These are phyloP conservation scores for Acipenser oxyrinchus DNA, from an alignment of 2,797 vertebrate genomes.

Conservation along the genomic window DNA sequence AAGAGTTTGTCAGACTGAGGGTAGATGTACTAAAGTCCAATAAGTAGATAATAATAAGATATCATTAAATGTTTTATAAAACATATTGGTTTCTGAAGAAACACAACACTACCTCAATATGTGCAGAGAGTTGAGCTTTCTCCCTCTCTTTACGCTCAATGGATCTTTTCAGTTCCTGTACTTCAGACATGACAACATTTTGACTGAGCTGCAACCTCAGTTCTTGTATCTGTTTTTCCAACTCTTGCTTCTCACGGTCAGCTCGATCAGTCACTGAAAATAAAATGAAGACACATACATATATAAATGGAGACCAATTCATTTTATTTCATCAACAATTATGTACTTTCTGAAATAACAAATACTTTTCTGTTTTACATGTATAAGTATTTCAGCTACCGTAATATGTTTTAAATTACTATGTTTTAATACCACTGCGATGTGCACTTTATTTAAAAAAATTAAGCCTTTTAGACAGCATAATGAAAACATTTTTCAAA, in stretches of 20 bases:
- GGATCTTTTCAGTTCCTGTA: constrained; percentile 68
- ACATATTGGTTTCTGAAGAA: too few relatives aligned
- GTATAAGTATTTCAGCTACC: not conserved
- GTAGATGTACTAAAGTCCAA: too few relatives aligned
- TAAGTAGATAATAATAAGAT: too few relatives aligned
- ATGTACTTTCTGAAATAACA: not conserved
- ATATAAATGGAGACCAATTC: not conserved
- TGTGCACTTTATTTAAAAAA: too few relatives aligned
- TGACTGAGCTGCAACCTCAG: constrained; percentile 64
- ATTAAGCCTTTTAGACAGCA: too few relatives aligned
- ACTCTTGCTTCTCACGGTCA: constrained; percentile 33
- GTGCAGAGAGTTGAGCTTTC: constrained; percentile 58
- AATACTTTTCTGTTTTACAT: not conserved
- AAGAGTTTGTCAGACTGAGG: too few relatives aligned
- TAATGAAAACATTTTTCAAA: too few relatives aligned
- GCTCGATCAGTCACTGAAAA: not conserved
- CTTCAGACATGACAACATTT: constrained; percentile 57
- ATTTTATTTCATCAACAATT: constrained; percentile 13
- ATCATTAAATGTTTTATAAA: too few relatives aligned
- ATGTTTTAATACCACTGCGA: too few relatives aligned
- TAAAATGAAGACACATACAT: not conserved
- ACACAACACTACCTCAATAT: constrained; percentile 61
- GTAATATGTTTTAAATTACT: too few relatives aligned
- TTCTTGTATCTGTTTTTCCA: constrained; percentile 73
- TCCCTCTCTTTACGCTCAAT: constrained; percentile 75